A percentile compares a stretch with the other conserved stretches of the same genome.
phyloP scores from a whole-genome alignment of 35 echinoderm and acorn worm species.

The Ptychodera flava region DNA sequence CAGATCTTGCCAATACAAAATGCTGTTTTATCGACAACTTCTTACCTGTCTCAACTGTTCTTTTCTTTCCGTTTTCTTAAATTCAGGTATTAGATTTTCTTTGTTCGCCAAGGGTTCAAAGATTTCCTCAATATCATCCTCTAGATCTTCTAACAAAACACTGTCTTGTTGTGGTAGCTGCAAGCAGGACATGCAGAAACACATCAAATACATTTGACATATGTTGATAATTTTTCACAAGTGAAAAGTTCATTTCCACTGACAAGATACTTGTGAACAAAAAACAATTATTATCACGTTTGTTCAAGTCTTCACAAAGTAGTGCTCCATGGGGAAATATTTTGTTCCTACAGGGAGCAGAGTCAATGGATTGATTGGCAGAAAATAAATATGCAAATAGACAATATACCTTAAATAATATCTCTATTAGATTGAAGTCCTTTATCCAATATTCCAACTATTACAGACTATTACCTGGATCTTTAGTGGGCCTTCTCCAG shows the following conservation, averaged over 20 bases:
- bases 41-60: background rate
- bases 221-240: too few species aligned
- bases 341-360: constrained; percentile 9
- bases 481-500: background rate
- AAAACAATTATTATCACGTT: too few species aligned
- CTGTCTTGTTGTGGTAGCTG: background rate
- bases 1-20: too few species aligned
- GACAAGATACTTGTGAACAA: too few species aligned
- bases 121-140: background rate
- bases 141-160: background rate
- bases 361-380: background rate
- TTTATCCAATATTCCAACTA: too few species aligned
- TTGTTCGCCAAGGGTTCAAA: background rate
- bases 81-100: background rate
- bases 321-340: too few species aligned
- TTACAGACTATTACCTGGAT: constrained; percentile 43
- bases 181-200: too few species aligned
- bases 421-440: too few species aligned
- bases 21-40: too few species aligned
- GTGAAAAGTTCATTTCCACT: too few species aligned
- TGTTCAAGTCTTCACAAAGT: too few species aligned
- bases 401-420: background rate
- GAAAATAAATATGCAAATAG: background rate
- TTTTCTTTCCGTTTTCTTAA: background rate
- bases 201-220: too few species aligned